Evolutionary conservation across 1,140 invertebrate genomes (phyloP), one percentile per base, ranked within the genome.

Genomic region (Calosoma granatense): DNA sequence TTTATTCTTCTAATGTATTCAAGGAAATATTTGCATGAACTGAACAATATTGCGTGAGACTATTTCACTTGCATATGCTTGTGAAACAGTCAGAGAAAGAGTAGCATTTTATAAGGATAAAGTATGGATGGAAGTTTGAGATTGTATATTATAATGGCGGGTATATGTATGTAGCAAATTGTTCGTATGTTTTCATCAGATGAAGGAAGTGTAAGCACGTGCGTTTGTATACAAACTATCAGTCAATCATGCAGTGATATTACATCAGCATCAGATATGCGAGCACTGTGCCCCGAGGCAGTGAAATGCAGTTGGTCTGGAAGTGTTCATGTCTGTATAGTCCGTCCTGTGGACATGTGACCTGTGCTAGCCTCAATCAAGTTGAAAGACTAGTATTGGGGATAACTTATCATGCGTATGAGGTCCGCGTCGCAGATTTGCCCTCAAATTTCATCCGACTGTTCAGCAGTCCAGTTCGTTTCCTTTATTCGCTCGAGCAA

Each of bases 181-280:
- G n/a, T n/a, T n/a, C n/a, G n/a, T n/a, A n/a, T n/a, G n/a, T n/a
- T n/a, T n/a, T n/a, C n/a, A n/a, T n/a, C n/a, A n/a, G n/a, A n/a
- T n/a, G n/a, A n/a, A n/a, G n/a, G n/a, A n/a, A 36, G 6, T 36
- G 26, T 17, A 17, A 47, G 17, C 41, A 47, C 41, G 41, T 47
- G 41, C 41, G 41, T 47, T 47, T 47, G 41, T 47, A 47, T 47
- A 47, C 41, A 47, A 47, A 47, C 17, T 47, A 17, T 47, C 41
- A 4, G 17, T 9, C 41, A 47, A 47, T 47, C 41, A 4, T 4
- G 17, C 17, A 3, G 15, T 17, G 41, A 47, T 11, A 17, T 47
- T 47, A 47, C 41, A 47, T 47, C 41, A 47, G 41, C 26, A 36
- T 9, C 26, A 36, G 6, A 36, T 36, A 36, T n/a, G n/a, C n/a